Conservation (phyloP, 1,140 invertebrate genomes). For the Diorhabda sublineata region DNA sequence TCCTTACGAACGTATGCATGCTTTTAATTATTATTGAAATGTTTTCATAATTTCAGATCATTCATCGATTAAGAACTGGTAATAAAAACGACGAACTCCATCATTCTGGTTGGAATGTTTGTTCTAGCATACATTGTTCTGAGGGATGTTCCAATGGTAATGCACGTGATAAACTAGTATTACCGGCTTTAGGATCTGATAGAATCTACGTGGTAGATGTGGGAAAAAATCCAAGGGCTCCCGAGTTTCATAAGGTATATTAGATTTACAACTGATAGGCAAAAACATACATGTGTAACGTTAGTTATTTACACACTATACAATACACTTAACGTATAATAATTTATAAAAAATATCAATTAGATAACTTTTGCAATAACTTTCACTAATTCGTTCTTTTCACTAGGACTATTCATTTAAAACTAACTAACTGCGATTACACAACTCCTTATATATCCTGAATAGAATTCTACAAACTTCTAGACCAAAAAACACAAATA, state of each 20-base stretch:
- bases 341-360: too few species aligned
- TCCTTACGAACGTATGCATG: background rate
- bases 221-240: constrained; percentile 60
- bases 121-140: constrained; percentile 73
- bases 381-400: too few species aligned
- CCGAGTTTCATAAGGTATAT: constrained; percentile 52
- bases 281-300: too few species aligned
- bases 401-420: too few species aligned
- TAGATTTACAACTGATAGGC: too few species aligned
- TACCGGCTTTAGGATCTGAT: constrained; percentile 78
- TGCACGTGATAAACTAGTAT: constrained; percentile 71
- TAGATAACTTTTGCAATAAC: too few species aligned
- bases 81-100: constrained; percentile 85
- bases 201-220: constrained; percentile 85
- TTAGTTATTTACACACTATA: too few species aligned
- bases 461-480: too few species aligned
- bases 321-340: too few species aligned
- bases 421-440: too few species aligned
- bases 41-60: constrained; percentile 63
- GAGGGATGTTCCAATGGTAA: constrained; percentile 54
- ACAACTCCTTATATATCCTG: too few species aligned
- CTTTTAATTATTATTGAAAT: background rate
- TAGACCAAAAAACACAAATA: too few species aligned
- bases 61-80: constrained; percentile 78
- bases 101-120: constrained; percentile 95